These are phyloP conservation scores for Aporophyla nigra DNA, from an alignment of 2,888 invertebrate species.

Conservation along the genomic window DNA sequence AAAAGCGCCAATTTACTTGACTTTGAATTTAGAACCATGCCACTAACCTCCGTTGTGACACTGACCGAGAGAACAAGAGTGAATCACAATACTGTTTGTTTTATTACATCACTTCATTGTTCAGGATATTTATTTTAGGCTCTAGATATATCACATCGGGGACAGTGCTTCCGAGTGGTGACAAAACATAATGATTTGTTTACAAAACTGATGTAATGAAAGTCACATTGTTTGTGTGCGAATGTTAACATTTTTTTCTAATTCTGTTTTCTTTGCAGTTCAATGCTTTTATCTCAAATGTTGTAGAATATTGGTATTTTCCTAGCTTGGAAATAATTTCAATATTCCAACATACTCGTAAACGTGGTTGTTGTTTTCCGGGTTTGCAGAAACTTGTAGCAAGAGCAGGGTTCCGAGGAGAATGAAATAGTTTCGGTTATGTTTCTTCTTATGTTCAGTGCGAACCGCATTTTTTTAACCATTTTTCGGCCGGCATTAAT, in stretches of 20 bases:
- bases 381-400: neutral
- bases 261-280: neutral
- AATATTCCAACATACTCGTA: neutral
- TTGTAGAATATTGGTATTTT: neutral
- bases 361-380: neutral
- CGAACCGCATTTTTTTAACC: neutral
- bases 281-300: conserved; percentile 25
- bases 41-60: conserved; percentile 42
- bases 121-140: conserved; percentile 50
- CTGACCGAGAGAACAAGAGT: conserved; percentile 53
- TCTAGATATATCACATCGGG: conserved; percentile 40
- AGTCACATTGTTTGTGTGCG: neutral
- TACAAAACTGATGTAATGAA: conserved; percentile 48
- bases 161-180: conserved; percentile 28
- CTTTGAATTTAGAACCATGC: conserved; percentile 38
- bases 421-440: neutral
- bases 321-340: neutral
- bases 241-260: neutral
- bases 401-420: neutral
- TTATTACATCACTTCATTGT: conserved; percentile 56
- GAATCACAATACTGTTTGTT: conserved; percentile 53
- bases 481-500: neutral
- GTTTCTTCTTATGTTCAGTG: neutral
- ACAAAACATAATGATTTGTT: conserved; percentile 53
- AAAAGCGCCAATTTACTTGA: conserved; percentile 32